Conservation (phyloP, 2,888 invertebrate genomes). For the Melitaea athalia region DNA sequence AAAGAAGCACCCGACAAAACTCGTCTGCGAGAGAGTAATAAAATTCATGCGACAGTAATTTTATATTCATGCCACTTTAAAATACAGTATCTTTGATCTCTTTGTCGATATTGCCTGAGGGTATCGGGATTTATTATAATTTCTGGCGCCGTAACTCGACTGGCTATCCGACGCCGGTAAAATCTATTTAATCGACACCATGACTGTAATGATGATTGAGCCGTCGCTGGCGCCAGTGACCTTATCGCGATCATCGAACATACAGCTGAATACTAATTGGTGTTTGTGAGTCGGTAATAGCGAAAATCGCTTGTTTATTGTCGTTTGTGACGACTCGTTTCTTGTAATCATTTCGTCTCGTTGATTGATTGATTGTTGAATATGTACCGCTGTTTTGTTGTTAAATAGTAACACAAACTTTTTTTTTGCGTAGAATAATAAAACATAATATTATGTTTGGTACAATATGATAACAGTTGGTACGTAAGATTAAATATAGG, state of each 20-base stretch:
- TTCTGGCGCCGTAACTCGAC: constrained; percentile 40
- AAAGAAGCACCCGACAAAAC: constrained; percentile 5
- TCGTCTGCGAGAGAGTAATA: constrained; percentile 12
- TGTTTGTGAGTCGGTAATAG: constrained; percentile 41
- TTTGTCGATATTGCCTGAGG: constrained; percentile 32
- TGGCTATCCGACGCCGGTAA: constrained; percentile 50
- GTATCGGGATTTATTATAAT: constrained; percentile 39
- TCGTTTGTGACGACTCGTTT: constrained; percentile 8
- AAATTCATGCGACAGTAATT: constrained; percentile 23
- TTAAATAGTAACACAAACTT: background rate
- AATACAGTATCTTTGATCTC: constrained; percentile 32
- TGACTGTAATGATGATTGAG: constrained; percentile 41
- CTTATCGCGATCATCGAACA: constrained; percentile 58
- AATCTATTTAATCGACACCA: constrained; percentile 52
- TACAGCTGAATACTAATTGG: constrained; percentile 62
- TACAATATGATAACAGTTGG: too few relatives aligned
- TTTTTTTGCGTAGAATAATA: background rate
- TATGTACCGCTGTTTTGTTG: background rate
- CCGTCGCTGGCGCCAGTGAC: constrained; percentile 48
- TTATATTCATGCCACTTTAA: constrained; percentile 32
- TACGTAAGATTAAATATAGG: too few relatives aligned
- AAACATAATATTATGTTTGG: too few relatives aligned
- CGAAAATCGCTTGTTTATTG: constrained; percentile 11
- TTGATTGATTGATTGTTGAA: constrained; percentile 16
- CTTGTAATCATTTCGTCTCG: constrained; percentile 14